A percentile compares a stretch with the other conserved stretches of the same genome.
Conservation (phyloP, 2,888 invertebrate genomes). For the Amorpha juglandis region DNA sequence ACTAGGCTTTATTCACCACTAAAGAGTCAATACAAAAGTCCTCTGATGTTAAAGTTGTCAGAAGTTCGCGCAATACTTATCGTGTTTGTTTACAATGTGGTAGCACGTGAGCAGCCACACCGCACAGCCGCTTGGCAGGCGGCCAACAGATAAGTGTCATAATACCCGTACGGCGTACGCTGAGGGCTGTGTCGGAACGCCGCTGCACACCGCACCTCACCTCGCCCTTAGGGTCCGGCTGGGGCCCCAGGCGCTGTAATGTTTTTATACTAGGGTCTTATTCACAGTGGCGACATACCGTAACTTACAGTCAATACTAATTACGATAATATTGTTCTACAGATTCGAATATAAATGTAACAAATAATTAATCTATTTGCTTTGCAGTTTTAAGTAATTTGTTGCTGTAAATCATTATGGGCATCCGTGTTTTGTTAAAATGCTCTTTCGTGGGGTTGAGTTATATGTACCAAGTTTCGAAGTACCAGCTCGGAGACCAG, state of each 20-base stretch:
- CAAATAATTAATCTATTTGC: too few relatives aligned
- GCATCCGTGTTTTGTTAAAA: too few relatives aligned
- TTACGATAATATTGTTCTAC: too few relatives aligned
- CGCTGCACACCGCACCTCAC: conserved; percentile 53
- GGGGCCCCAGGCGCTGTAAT: conserved; percentile 33
- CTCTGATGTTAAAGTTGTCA: conserved; percentile 5
- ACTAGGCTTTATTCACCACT: conserved; percentile 28
- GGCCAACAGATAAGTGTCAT: conserved; percentile 64
- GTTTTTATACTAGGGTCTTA: conserved; percentile 21
- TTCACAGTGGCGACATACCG: conserved; percentile 6
- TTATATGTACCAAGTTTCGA: too few relatives aligned
- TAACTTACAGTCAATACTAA: too few relatives aligned
- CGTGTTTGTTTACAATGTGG: conserved; percentile 56
- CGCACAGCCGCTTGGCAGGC: conserved; percentile 69
- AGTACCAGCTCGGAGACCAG: too few relatives aligned
- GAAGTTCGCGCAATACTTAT: conserved; percentile 43
- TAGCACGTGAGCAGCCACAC: conserved; percentile 45
- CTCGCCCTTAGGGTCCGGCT: conserved; percentile 43
- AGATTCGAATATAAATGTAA: too few relatives aligned
- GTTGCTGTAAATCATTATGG: too few relatives aligned
- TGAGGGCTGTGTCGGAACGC: conserved; percentile 62
- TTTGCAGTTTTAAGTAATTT: too few relatives aligned
- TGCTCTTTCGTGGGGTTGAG: too few relatives aligned
- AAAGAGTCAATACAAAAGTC: conserved; percentile 1
- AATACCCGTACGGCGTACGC: conserved; percentile 36